These are phyloP conservation scores for Otolemur garnettii DNA, from an alignment of 2,113 vertebrate genomes.

Conservation along the genomic window DNA sequence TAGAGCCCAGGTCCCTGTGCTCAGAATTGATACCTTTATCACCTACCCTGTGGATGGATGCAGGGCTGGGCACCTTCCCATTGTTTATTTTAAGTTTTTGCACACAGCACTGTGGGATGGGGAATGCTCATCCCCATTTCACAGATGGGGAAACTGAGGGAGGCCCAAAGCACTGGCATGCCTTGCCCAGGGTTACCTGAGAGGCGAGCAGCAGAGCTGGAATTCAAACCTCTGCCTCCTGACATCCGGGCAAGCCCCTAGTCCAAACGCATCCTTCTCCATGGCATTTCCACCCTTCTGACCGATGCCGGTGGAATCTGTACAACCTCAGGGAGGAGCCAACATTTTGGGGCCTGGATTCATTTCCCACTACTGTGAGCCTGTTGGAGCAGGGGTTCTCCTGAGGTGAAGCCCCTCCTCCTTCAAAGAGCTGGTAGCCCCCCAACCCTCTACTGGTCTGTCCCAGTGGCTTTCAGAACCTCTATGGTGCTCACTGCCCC, in stretches of 20 bases:
- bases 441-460: too few species aligned
- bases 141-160: neutral
- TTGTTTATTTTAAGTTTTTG: neutral
- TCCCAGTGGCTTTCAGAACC: too few species aligned
- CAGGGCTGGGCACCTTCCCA: neutral
- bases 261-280: rapidly evolving
- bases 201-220: neutral
- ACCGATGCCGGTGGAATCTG: neutral
- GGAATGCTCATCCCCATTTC: neutral
- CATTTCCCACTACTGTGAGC: neutral
- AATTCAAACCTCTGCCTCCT: neutral
- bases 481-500: rapidly evolving
- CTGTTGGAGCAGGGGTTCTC: neutral
- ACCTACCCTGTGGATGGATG: neutral
- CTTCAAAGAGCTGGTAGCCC: neutral
- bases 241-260: neutral
- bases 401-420: neutral
- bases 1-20: neutral
- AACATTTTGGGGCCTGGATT: rapidly evolving
- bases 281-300: neutral
- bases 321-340: neutral
- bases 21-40: neutral
- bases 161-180: too few species aligned
- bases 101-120: neutral
- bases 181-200: neutral